A percentile compares a stretch with the other conserved stretches of the same genome.
Conservation (phyloP, 1,140 invertebrate genomes). For the Pararge aegeria region DNA sequence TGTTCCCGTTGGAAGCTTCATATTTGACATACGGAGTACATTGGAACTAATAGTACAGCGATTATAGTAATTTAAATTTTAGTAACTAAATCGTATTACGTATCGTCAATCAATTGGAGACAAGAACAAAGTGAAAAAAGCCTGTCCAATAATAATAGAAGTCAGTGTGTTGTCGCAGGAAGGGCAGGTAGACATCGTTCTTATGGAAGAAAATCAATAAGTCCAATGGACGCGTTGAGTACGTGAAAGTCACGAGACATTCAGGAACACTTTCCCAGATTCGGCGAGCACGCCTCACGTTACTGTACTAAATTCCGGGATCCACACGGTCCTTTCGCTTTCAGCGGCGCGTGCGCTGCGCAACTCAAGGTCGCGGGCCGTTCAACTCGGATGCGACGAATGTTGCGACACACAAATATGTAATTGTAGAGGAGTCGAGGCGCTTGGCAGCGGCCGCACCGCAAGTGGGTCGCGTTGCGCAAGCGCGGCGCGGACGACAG, state of each 20-base stretch:
- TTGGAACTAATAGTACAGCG: too few relatives aligned
- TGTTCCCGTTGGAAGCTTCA: too few relatives aligned
- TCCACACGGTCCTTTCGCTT: constrained; percentile 66
- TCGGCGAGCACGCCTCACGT: constrained; percentile 8
- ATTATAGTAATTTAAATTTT: too few relatives aligned
- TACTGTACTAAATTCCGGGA: constrained; percentile 43
- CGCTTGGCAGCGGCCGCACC: constrained; percentile 70
- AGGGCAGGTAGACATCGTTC: too few relatives aligned
- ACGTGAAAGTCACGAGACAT: neutral
- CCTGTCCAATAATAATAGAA: too few relatives aligned
- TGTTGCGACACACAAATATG: constrained; percentile 75
- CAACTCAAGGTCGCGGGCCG: constrained; percentile 72
- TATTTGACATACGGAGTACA: too few relatives aligned
- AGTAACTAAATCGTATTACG: too few relatives aligned
- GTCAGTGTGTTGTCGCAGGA: too few relatives aligned
- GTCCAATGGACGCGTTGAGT: too few relatives aligned
- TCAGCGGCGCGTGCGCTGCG: constrained; percentile 68
- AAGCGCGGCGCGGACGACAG: constrained; percentile 61
- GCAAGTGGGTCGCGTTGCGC: constrained; percentile 74
- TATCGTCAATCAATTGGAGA: too few relatives aligned
- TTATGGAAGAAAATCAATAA: too few relatives aligned
- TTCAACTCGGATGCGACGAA: constrained; percentile 77
- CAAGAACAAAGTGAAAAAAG: too few relatives aligned
- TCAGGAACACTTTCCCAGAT: neutral
- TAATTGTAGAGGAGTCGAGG: constrained; percentile 72